phyloP scores from a whole-genome alignment of 2,888 invertebrate species.

The Oscheius sp. region DNA sequence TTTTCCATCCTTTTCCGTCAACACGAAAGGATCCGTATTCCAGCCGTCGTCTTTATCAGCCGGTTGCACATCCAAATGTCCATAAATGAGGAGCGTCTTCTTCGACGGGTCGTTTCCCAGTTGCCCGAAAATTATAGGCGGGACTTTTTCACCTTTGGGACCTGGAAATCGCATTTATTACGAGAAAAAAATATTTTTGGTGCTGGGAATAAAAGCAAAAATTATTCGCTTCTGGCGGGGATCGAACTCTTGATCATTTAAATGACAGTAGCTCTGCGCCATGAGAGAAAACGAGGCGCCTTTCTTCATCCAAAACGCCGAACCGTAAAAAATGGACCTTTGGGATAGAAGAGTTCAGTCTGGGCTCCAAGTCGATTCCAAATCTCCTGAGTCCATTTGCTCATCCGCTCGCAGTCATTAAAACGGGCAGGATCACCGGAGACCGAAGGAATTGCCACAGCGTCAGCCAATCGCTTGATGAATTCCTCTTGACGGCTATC shows the following conservation, averaged over 20 bases:
- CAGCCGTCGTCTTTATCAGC: slow-evolving; percentile 86
- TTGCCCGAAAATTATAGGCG: slow-evolving; percentile 75
- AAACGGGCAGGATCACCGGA: slow-evolving; percentile 88
- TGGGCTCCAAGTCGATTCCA: slow-evolving; percentile 74
- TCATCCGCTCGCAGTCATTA: slow-evolving; percentile 85
- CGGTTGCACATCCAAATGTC: slow-evolving; percentile 98
- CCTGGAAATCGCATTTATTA: no score
- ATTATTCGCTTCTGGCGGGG: no score
- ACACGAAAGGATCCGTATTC: slow-evolving; percentile 91
- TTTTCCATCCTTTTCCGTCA: slow-evolving; percentile 89
- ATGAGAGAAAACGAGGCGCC: no score
- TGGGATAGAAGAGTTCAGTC: background rate
- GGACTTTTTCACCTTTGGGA: slow-evolving; percentile 76
- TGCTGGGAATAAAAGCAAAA: no score
- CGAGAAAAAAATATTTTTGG: no score
- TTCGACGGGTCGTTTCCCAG: slow-evolving; percentile 83
- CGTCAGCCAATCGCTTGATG: slow-evolving; percentile 84
- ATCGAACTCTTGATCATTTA: no score
- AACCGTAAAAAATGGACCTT: background rate
- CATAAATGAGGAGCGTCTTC: slow-evolving; percentile 93
- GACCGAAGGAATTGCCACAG: slow-evolving; percentile 92
- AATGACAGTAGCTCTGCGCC: no score
- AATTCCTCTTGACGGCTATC: slow-evolving; percentile 84
- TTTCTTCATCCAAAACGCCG: background rate
- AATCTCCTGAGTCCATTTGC: slow-evolving; percentile 83